These are phyloP conservation scores for Pseudomyrmex concolor DNA, from an alignment of 1,140 invertebrate genomes.

Conservation along the genomic window DNA sequence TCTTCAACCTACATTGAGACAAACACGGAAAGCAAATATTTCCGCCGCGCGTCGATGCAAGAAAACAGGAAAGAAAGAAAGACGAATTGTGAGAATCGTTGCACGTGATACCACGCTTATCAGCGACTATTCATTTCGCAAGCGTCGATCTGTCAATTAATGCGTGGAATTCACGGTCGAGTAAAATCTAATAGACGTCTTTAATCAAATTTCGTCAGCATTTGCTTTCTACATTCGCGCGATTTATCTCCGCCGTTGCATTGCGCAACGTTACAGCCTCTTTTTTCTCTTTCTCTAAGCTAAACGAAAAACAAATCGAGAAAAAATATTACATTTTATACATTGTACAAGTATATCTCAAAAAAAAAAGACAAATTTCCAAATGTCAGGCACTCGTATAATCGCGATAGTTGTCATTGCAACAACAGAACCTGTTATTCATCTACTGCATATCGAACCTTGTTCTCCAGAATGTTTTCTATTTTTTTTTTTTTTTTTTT, in stretches of 20 bases:
- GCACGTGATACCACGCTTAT: slow-evolving; percentile 4
- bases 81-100: slow-evolving; percentile 19
- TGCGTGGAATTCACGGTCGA: slow-evolving; percentile 7
- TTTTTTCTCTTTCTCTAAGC: too few species aligned
- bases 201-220: slow-evolving; percentile 15
- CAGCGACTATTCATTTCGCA: slow-evolving; percentile 20
- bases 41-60: not conserved
- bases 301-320: not conserved
- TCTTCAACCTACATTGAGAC: slow-evolving; percentile 35
- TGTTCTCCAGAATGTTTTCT: too few species aligned
- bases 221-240: not conserved
- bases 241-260: not conserved
- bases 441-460: not conserved
- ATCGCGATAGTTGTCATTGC: not conserved
- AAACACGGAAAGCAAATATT: slow-evolving; percentile 27
- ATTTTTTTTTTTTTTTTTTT: too few species aligned
- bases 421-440: slow-evolving; percentile 29
- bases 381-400: not conserved
- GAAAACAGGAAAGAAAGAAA: slow-evolving; percentile 6
- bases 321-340: not conserved
- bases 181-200: not conserved
- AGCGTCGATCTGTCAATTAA: slow-evolving; percentile 31
- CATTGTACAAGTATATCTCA: not conserved
- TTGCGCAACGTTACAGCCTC: not conserved
- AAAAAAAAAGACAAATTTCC: slow-evolving; percentile 15